A percentile compares a stretch with the other conserved stretches of the same genome.
Evolutionary conservation across 53 echinoderm and acorn worm genomes (phyloP).

Genomic region (Crossaster papposus): DNA sequence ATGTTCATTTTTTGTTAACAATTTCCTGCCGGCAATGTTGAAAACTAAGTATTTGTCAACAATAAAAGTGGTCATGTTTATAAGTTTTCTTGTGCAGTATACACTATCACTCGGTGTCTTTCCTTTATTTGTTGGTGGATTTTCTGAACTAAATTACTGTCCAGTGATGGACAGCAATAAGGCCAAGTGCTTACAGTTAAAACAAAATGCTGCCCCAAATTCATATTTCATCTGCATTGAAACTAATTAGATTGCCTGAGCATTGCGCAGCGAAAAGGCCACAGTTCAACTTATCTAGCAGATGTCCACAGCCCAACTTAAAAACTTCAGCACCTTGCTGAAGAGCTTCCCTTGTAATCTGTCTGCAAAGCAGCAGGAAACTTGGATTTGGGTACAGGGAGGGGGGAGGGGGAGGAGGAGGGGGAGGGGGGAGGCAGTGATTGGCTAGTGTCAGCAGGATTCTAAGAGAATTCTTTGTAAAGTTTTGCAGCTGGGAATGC

Average conservation of each 20-base stretch:
- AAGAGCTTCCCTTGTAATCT: neutral
- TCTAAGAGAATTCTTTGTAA: neutral
- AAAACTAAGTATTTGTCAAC: too few relatives aligned
- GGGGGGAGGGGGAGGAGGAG: neutral
- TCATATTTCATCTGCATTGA: neutral
- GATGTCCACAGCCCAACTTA: conserved; percentile 11
- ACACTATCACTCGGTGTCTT: too few relatives aligned
- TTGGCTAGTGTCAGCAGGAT: neutral
- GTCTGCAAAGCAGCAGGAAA: conserved; percentile 21
- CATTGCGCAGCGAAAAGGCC: conserved; percentile 13
- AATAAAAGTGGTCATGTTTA: too few relatives aligned
- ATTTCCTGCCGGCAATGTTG: too few relatives aligned
- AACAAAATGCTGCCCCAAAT: conserved; percentile 14
- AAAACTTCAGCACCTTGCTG: neutral
- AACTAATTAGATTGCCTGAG: conserved; percentile 7
- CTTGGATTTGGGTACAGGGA: neutral
- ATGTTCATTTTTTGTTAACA: too few relatives aligned
- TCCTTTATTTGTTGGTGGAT: too few relatives aligned
- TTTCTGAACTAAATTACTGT: too few relatives aligned
- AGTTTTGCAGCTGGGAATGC: conserved; percentile 19
- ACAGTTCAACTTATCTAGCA: conserved; percentile 20
- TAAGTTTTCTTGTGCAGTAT: too few relatives aligned
- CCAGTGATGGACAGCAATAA: too few relatives aligned
- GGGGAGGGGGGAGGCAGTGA: neutral
- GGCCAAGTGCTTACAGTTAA: neutral